A percentile compares a stretch with the other conserved stretches of the same genome.
These are phyloP conservation scores for Heteronetta atricapilla DNA, from an alignment of 2,113 vertebrate species.

Conservation along the genomic window DNA sequence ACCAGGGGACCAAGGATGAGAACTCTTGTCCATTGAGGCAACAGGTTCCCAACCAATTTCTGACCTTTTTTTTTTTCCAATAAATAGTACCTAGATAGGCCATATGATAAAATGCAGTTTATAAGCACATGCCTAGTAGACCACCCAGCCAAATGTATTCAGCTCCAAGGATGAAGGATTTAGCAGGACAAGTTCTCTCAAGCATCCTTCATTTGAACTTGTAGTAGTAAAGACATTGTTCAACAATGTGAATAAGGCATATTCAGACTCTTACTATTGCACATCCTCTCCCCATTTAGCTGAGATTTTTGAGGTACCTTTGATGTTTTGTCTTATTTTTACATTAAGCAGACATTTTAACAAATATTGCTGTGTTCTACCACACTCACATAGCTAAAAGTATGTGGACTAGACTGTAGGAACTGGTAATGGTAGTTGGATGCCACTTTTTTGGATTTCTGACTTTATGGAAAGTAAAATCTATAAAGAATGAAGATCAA, in stretches of 20 bases:
- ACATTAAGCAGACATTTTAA: neutral
- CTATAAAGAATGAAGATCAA: neutral
- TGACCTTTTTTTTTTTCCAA: neutral
- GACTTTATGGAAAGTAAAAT: neutral
- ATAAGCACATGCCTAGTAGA: neutral
- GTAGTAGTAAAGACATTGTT: neutral
- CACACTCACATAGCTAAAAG: neutral
- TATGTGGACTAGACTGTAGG: neutral
- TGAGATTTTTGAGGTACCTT: neutral
- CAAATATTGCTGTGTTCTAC: neutral
- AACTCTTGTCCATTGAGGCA: neutral
- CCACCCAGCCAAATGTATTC: neutral
- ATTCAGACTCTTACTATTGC: neutral
- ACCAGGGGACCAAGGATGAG: neutral
- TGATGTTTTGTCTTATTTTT: neutral
- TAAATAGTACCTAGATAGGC: neutral
- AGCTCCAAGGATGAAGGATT: neutral
- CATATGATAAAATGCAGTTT: neutral
- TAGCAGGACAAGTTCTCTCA: neutral
- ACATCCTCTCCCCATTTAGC: neutral
- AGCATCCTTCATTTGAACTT: neutral
- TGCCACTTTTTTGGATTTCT: neutral
- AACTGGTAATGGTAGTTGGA: neutral
- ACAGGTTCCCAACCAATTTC: neutral
- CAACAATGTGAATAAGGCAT: neutral